Base-by-base conservation (phyloP, 2,888 invertebrate genomes). In the Osmoderma eremita region DNA sequence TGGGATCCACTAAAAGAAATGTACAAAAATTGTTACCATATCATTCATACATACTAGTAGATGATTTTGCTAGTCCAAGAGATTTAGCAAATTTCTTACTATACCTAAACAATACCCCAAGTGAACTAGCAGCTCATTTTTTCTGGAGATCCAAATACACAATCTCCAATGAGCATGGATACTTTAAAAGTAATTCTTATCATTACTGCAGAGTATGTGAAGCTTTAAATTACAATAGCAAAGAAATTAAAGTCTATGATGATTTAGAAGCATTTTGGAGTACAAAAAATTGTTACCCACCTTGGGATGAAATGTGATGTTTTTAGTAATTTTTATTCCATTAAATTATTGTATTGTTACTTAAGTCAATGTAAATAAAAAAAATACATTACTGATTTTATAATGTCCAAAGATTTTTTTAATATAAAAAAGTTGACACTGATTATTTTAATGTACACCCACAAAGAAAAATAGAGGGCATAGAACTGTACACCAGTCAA, bases 131-230 rank as follows among this genome's bases (percentile, higher is more conserved):
- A 30, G 74, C 78, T 0, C 88, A 84, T 71, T 90, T 89, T 70
- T 73, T 79, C 58, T 91, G 91, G 91, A 85, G 88, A 67, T 80
- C 79, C 18, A 67, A 84, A 67, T 90, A 86, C 75, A 75, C 82
- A 67, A 82, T 89, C 0, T 61, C 85, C 0, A 89, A 90, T 72
- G 90, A 91, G 74, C 90, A 91, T 75, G 90, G 90, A 0, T 90
- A 88, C 76, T 90, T 90, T 73, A 84, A 86, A 12, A 84, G 86
- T 0, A 79, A 79, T 8, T 88, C 88, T 0, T 82, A 79, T 61
- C 89, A 90, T 75, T 86, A 87, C 68, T 90, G 90, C 74, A 84
- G 89, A 63, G 75, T 89, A 6, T 90, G 90, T 75, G 87, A 90
- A 78, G 90, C 89, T n/a, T 80, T 90, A 12, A 88, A 89, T 77